These are phyloP conservation scores for Aotus griseimembra DNA, from an alignment of 2,797 vertebrate species.

Conservation along the genomic window DNA sequence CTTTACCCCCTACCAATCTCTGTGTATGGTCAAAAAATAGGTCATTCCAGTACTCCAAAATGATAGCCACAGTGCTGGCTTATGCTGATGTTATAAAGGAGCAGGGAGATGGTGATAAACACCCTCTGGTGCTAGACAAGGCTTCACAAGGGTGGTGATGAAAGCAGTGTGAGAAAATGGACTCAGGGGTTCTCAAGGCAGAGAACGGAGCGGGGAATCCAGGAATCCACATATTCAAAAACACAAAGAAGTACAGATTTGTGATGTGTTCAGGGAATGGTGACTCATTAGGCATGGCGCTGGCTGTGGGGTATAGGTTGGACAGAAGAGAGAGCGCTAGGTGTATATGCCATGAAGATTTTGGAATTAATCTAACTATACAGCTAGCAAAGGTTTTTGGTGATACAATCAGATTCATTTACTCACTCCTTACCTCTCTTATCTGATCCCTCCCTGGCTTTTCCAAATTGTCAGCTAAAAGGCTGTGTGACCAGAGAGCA, in stretches of 20 bases:
- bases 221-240: not conserved
- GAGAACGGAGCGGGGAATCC: not conserved
- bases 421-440: not conserved
- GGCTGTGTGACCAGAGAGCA: not conserved
- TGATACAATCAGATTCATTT: not conserved
- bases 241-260: not conserved
- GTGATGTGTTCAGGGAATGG: not conserved
- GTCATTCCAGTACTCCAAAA: not conserved
- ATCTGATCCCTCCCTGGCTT: not conserved
- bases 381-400: not conserved
- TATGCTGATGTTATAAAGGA: not conserved
- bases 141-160: not conserved
- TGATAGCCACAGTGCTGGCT: not conserved
- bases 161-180: not conserved
- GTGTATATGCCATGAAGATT: not conserved
- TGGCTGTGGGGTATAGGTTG: not conserved
- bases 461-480: not conserved
- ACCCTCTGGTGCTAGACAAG: not conserved
- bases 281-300: not conserved
- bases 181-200: not conserved
- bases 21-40: not conserved
- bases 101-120: not conserved
- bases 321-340: not conserved
- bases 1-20: not conserved
- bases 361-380: not conserved